These are phyloP conservation scores for Tichodroma muraria DNA, from an alignment of 2,113 vertebrate species.

Conservation along the genomic window DNA sequence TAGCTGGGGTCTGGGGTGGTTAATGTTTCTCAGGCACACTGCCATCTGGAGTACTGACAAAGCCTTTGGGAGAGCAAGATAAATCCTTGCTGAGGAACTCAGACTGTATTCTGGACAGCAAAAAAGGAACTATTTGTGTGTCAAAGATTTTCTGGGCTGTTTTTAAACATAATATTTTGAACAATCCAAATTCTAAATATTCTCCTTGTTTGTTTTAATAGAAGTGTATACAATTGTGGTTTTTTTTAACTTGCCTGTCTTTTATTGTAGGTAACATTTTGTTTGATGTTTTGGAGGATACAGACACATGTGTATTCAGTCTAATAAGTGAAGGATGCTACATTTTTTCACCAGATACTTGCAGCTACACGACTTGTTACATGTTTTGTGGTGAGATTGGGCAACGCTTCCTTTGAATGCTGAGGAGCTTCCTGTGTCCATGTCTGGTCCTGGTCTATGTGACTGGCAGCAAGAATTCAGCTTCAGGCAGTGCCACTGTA, in stretches of 20 bases:
- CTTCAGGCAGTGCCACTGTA: neutral
- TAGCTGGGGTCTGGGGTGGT: neutral
- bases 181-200: neutral
- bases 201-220: neutral
- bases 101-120: neutral
- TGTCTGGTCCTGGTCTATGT: neutral
- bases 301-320: fast-evolving
- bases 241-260: fast-evolving
- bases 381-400: fast-evolving
- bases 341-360: neutral
- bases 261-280: neutral
- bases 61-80: neutral
- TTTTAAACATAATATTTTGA: neutral
- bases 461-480: neutral
- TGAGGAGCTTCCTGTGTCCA: neutral
- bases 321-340: neutral
- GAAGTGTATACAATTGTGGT: neutral
- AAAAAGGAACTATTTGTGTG: neutral
- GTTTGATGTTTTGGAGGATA: neutral
- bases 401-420: neutral
- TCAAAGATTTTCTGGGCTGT: neutral
- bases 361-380: neutral
- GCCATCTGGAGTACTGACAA: neutral
- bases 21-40: neutral
- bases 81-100: neutral